Percentiles rank a stretch among this genome's conserved stretches.
Conservation (phyloP, 2,797 vertebrate genomes). For the Salmo trutta region DNA sequence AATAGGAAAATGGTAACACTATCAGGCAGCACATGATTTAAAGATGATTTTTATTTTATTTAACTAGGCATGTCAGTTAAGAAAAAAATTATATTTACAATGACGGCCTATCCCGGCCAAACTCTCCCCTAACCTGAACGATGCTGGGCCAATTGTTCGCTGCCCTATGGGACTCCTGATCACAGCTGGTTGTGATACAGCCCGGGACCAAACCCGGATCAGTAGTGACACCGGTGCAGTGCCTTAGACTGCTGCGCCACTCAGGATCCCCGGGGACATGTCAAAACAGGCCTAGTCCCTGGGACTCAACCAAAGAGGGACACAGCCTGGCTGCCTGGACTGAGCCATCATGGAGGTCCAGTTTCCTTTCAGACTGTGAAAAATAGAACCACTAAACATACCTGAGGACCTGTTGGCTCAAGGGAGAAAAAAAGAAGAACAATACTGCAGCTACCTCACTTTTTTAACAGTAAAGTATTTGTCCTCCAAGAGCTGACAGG, state of each 20-base stretch:
- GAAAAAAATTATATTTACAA: too few species aligned
- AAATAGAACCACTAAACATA: background rate
- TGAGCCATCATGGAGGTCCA: background rate
- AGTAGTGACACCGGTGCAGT: too few species aligned
- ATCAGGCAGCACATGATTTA: background rate
- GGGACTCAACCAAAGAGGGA: background rate
- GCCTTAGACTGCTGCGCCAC: too few species aligned
- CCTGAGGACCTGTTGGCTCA: too few species aligned
- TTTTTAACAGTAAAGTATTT: background rate
- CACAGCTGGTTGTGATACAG: too few species aligned
- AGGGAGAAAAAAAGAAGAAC: background rate
- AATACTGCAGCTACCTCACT: background rate
- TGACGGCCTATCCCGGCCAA: too few species aligned
- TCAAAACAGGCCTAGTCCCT: conserved; percentile 13
- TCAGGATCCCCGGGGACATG: background rate
- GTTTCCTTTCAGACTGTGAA: background rate
- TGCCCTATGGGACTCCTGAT: too few species aligned
- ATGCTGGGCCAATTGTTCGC: too few species aligned
- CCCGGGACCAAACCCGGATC: too few species aligned
- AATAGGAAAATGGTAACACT: background rate
- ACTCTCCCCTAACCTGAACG: too few species aligned
- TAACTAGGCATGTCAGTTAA: background rate
- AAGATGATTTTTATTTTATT: background rate
- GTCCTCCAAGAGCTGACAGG: background rate
- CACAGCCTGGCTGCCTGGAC: background rate